These are phyloP conservation scores for Oscheius sp. DNA, from an alignment of 2,888 invertebrate species.

Conservation along the genomic window DNA sequence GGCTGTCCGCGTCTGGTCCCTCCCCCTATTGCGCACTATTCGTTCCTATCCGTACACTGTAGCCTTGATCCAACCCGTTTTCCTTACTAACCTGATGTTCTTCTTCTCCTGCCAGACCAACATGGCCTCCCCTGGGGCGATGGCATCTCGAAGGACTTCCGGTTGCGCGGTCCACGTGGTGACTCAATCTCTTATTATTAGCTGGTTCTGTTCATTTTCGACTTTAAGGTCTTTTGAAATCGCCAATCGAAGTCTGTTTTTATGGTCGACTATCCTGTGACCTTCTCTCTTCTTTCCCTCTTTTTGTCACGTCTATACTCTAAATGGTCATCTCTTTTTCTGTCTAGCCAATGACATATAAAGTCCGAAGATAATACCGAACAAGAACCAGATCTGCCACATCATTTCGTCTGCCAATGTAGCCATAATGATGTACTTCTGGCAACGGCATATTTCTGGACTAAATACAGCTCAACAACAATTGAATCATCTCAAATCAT, in stretches of 20 bases:
- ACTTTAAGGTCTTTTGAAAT: background rate
- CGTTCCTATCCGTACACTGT: conserved; percentile 21
- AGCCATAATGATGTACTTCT: no score
- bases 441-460: no score
- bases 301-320: no score
- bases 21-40: background rate
- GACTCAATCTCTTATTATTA: background rate
- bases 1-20: background rate
- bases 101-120: conserved; percentile 4
- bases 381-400: no score
- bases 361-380: no score
- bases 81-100: conserved; percentile 24
- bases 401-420: no score
- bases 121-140: background rate
- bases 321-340: no score
- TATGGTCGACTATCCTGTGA: no score
- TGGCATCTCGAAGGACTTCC: background rate
- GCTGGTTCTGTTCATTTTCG: background rate
- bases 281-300: no score
- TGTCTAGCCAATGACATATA: no score
- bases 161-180: conserved; percentile 6
- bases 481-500: no score
- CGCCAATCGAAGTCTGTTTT: background rate
- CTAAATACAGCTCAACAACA: no score
- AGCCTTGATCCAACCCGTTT: conserved; percentile 34